phyloP scores from a whole-genome alignment of 2,888 invertebrate genomes.

The Venusia cambrica region DNA sequence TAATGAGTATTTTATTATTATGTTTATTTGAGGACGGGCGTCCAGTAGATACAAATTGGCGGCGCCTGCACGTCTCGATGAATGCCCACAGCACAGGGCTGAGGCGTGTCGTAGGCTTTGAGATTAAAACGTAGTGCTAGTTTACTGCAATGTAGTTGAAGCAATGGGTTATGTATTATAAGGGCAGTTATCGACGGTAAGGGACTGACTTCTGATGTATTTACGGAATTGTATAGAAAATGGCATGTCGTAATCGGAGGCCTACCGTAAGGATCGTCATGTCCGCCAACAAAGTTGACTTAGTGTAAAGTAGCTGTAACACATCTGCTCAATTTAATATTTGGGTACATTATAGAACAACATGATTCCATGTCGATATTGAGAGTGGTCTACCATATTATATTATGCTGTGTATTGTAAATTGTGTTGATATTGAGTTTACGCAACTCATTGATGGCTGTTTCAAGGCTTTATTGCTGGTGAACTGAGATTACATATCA shows the following conservation, averaged over 20 bases:
- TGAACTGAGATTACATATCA: too few species aligned
- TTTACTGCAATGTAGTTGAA: conserved; percentile 69
- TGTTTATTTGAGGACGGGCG: conserved; percentile 45
- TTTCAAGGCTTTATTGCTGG: too few species aligned
- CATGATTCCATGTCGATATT: conserved; percentile 43
- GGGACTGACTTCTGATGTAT: conserved; percentile 76
- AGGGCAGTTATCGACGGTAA: conserved; percentile 64
- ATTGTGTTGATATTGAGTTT: conserved; percentile 28
- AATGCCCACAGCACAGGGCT: conserved; percentile 9
- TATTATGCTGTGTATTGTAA: conserved; percentile 5
- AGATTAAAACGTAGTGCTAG: conserved; percentile 70
- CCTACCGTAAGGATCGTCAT: conserved; percentile 61
- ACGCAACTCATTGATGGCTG: conserved; percentile 31
- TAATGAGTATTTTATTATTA: conserved; percentile 77
- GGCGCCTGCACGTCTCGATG: conserved; percentile 23
- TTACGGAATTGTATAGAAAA: conserved; percentile 73
- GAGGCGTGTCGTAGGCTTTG: conserved; percentile 48
- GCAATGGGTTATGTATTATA: conserved; percentile 72
- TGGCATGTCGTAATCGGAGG: conserved; percentile 63
- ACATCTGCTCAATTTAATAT: conserved; percentile 74
- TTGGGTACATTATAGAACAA: conserved; percentile 66
- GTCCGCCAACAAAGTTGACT: conserved; percentile 74
- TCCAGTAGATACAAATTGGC: conserved; percentile 33
- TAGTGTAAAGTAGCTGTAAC: conserved; percentile 71
- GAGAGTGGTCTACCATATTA: conserved; percentile 54